These are phyloP conservation scores for Pycnonotus jocosus DNA, from an alignment of 2,113 vertebrate species.

Conservation along the genomic window DNA sequence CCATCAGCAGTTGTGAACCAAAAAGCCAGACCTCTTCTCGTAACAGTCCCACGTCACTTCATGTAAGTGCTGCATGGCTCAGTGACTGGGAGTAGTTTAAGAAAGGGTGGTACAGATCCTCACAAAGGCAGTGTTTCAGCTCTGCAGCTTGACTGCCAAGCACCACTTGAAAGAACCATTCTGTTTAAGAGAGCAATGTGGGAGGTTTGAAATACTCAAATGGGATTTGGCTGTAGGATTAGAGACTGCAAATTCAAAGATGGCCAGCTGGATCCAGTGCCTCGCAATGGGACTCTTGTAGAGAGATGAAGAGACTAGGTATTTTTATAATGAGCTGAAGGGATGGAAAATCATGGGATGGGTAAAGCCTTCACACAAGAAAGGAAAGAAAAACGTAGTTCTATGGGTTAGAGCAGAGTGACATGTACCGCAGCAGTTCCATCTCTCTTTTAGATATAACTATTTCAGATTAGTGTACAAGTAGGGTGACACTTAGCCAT, in stretches of 20 bases:
- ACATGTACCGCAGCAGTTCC: background rate
- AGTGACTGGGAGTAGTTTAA: background rate
- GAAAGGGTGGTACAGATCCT: background rate
- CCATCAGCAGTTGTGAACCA: background rate
- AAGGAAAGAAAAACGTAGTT: background rate
- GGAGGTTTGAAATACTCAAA: background rate
- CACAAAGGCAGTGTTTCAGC: background rate
- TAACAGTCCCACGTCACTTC: background rate
- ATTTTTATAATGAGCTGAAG: background rate
- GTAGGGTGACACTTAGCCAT: background rate
- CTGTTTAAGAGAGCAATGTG: background rate
- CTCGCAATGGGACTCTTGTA: background rate
- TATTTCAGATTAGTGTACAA: background rate
- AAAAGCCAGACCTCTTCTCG: background rate
- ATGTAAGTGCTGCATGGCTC: background rate
- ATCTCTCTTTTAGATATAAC: background rate
- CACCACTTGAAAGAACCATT: conserved; percentile 21
- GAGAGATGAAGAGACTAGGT: background rate
- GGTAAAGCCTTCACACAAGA: background rate
- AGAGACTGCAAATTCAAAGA: background rate
- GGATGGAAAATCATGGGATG: background rate
- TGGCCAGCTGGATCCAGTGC: background rate
- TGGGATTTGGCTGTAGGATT: background rate
- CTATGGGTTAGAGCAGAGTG: background rate
- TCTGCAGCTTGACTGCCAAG: background rate